These are phyloP conservation scores for Deroplatys truncata DNA, from an alignment of 2,888 invertebrate species.

Conservation along the genomic window DNA sequence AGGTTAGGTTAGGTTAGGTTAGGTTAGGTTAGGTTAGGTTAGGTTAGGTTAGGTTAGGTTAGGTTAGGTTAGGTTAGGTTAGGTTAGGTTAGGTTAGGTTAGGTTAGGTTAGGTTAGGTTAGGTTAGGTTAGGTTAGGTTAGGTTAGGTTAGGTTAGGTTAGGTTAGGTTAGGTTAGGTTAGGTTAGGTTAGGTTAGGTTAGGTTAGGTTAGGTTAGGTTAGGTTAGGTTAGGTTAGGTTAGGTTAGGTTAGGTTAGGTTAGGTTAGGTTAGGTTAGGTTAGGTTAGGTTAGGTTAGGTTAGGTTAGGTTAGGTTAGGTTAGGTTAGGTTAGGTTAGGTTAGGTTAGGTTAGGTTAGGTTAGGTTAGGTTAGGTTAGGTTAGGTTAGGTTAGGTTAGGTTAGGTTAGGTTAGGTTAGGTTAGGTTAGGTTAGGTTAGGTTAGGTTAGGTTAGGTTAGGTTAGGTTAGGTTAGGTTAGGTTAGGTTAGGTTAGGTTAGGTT, in stretches of 20 bases:
- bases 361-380: slow-evolving; percentile 33
- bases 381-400: slow-evolving; percentile 33
- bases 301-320: neutral
- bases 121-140: no score
- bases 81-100: neutral
- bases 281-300: neutral
- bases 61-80: neutral
- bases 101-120: no score
- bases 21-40: no score
- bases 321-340: slow-evolving; percentile 27
- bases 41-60: neutral
- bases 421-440: slow-evolving; percentile 26
- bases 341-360: slow-evolving; percentile 34
- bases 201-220: neutral
- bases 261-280: neutral
- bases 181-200: neutral
- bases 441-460: no score
- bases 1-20: neutral
- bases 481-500: no score
- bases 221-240: neutral
- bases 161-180: neutral
- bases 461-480: no score
- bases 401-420: slow-evolving; percentile 35
- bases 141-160: neutral
- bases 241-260: neutral